phyloP scores from a whole-genome alignment of 2,113 vertebrate species.

The Microcebus lehilahytsara region DNA sequence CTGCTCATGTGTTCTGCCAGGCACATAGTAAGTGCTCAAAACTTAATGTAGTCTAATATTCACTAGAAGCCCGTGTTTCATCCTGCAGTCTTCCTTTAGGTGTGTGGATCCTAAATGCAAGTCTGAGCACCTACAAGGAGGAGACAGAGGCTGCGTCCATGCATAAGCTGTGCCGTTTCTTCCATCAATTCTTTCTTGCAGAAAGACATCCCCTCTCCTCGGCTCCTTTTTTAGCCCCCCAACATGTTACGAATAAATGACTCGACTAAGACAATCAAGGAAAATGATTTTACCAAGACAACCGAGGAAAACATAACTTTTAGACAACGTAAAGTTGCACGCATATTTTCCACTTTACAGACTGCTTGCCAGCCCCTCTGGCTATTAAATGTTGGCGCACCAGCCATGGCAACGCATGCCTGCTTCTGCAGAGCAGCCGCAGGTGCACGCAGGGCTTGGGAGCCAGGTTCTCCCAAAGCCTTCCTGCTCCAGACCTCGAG shows the following conservation, averaged over 20 bases:
- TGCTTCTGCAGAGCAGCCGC: background rate
- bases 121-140: background rate
- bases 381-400: background rate
- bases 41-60: too few species aligned
- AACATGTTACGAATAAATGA: background rate
- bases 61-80: background rate
- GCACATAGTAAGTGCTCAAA: accelerated
- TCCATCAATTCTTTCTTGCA: background rate
- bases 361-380: background rate
- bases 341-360: background rate
- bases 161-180: background rate
- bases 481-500: background rate
- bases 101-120: background rate
- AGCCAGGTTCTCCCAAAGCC: background rate
- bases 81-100: background rate
- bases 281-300: background rate
- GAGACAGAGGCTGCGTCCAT: background rate
- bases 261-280: background rate
- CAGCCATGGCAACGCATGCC: accelerated
- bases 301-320: background rate
- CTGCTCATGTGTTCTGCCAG: too few species aligned
- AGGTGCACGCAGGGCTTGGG: accelerated
- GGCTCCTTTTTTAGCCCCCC: background rate
- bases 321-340: background rate
- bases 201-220: background rate